These are phyloP conservation scores for Notothenia rossii DNA, from an alignment of 2,113 vertebrate genomes.

Conservation along the genomic window DNA sequence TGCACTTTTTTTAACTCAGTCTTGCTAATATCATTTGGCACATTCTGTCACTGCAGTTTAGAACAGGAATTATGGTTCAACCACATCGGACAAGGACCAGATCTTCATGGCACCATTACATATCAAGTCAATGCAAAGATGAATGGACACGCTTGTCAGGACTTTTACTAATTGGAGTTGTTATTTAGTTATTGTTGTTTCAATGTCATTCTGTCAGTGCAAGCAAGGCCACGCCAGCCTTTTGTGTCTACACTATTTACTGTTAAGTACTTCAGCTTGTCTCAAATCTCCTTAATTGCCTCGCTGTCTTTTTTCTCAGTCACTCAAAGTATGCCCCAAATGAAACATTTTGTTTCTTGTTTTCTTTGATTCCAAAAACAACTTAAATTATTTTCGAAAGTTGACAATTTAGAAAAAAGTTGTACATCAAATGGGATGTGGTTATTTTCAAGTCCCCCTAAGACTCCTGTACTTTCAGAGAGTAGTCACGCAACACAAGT, in stretches of 20 bases:
- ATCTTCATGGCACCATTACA: too few species aligned
- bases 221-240: conserved; percentile 20
- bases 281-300: conserved; percentile 68
- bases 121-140: too few species aligned
- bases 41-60: too few species aligned
- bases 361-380: conserved; percentile 34
- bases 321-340: background rate
- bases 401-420: background rate
- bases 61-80: too few species aligned
- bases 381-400: background rate
- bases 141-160: too few species aligned
- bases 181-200: too few species aligned
- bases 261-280: conserved; percentile 32
- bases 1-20: background rate
- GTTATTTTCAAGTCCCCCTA: background rate
- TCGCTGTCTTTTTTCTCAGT: background rate
- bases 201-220: conserved; percentile 68
- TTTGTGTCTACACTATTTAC: conserved; percentile 46
- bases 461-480: background rate
- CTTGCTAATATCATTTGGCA: too few species aligned
- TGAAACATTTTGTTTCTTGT: conserved; percentile 4
- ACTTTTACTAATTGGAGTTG: too few species aligned
- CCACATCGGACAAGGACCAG: too few species aligned
- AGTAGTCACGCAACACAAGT: conserved; percentile 3
- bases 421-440: background rate